Evolutionary conservation across 2,113 vertebrate genomes (phyloP).

Genomic region (Zosterops lateralis): DNA sequence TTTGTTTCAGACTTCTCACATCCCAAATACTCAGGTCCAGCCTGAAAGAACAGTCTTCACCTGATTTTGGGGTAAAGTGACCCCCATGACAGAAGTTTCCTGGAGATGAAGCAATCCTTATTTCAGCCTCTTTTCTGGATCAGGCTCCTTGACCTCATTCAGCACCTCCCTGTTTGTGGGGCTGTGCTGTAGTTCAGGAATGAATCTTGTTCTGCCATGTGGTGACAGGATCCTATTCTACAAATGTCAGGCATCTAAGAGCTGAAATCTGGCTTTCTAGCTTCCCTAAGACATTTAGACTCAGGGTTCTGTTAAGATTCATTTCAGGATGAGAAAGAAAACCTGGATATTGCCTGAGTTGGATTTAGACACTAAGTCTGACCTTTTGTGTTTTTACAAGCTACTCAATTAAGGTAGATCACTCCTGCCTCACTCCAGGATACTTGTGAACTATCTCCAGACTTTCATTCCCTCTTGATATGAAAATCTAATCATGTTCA

Average conservation of each 20-base stretch:
- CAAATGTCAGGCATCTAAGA: constrained; percentile 6
- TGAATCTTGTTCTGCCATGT: constrained; percentile 3
- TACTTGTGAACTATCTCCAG: not conserved
- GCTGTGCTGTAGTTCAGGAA: not conserved
- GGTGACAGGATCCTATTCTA: constrained; percentile 34
- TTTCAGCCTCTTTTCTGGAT: not conserved
- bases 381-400: constrained; percentile 13
- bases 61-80: not conserved
- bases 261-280: constrained; percentile 13
- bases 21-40: not conserved
- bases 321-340: constrained; percentile 5
- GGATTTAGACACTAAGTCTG: not conserved
- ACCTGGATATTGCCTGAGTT: not conserved
- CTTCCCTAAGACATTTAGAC: not conserved
- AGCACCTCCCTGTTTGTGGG: not conserved
- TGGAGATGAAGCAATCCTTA: not conserved
- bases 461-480: constrained; percentile 7
- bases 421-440: not conserved
- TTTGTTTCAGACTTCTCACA: not conserved
- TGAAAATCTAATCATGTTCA: constrained; percentile 35
- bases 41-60: not conserved
- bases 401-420: not conserved
- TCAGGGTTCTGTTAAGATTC: not conserved
- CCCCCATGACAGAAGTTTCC: not conserved
- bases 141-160: not conserved